Evolutionary conservation across 1,140 invertebrate genomes (phyloP).

Genomic region (Paralvinella palmiformis): DNA sequence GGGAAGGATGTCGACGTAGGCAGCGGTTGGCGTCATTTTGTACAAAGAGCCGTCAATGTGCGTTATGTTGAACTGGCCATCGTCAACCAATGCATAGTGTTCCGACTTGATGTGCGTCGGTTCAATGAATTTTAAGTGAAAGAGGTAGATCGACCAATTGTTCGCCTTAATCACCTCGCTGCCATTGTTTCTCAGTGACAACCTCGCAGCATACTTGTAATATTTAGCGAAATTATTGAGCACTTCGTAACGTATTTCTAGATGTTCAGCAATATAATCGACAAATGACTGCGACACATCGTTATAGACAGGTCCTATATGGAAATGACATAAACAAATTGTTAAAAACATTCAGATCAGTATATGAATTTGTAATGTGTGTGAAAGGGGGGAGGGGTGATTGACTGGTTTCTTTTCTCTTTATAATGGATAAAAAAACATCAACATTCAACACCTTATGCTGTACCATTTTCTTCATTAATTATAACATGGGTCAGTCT

Average conservation of each 20-base stretch:
- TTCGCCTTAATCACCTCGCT: neutral
- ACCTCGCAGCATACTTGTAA: slow-evolving; percentile 11
- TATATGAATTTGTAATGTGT: too few relatives aligned
- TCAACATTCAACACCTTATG: too few relatives aligned
- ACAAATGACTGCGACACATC: slow-evolving; percentile 18
- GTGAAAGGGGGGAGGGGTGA: too few relatives aligned
- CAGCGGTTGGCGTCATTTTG: slow-evolving; percentile 23
- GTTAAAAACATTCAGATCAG: too few relatives aligned
- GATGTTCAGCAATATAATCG: slow-evolving; percentile 27
- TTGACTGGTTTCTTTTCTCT: too few relatives aligned
- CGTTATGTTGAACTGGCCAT: slow-evolving; percentile 24
- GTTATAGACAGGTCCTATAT: too few relatives aligned
- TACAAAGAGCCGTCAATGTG: slow-evolving; percentile 36
- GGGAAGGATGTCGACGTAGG: slow-evolving; percentile 21
- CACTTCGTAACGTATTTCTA: slow-evolving; percentile 26
- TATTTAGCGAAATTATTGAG: slow-evolving; percentile 26
- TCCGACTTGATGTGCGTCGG: neutral
- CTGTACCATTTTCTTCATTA: too few relatives aligned
- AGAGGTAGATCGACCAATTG: neutral
- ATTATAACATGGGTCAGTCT: too few relatives aligned
- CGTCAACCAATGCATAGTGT: slow-evolving; percentile 16
- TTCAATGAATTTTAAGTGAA: neutral
- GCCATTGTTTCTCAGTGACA: slow-evolving; percentile 15
- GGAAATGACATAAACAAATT: too few relatives aligned
- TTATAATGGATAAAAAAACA: too few relatives aligned